Conservation (phyloP, 1,140 invertebrate species). For the Drosophila hydei region DNA sequence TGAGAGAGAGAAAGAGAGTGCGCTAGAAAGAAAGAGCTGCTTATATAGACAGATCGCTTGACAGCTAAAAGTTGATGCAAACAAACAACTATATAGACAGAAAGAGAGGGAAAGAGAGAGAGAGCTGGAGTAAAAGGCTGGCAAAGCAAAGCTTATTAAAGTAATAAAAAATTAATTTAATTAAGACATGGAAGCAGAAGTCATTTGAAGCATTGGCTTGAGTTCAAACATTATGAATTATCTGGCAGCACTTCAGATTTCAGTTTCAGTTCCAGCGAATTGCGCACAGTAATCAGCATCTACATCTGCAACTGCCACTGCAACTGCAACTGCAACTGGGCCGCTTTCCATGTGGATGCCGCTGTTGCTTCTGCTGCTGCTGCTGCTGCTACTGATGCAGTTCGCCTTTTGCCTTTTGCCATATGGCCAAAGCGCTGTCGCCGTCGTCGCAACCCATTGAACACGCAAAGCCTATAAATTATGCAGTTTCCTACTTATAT, state of each 20-base stretch:
- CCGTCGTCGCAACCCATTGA: slow-evolving; percentile 74
- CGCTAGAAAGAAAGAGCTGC: no score
- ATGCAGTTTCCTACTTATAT: slow-evolving; percentile 73
- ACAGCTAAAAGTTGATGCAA: neutral
- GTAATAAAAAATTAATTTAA: neutral
- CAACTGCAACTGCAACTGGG: slow-evolving; percentile 16
- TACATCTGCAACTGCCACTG: slow-evolving; percentile 15
- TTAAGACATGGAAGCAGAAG: neutral
- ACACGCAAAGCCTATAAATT: slow-evolving; percentile 81
- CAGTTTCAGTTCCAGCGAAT: slow-evolving; percentile 29
- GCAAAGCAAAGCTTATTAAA: no score
- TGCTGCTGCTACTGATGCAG: neutral
- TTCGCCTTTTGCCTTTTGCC: slow-evolving; percentile 32
- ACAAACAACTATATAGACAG: neutral
- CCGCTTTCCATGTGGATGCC: slow-evolving; percentile 26
- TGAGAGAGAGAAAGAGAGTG: neutral
- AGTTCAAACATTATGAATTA: neutral
- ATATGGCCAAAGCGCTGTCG: slow-evolving; percentile 64
- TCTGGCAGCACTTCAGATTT: slow-evolving; percentile 7
- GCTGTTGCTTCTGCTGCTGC: no score
- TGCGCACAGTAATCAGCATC: slow-evolving; percentile 21
- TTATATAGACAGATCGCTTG: neutral
- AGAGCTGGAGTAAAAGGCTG: neutral
- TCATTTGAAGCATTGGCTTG: neutral
- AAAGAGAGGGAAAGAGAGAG: neutral